These are phyloP conservation scores for Phoenicopterus ruber DNA, from an alignment of 2,113 vertebrate species.

Conservation along the genomic window DNA sequence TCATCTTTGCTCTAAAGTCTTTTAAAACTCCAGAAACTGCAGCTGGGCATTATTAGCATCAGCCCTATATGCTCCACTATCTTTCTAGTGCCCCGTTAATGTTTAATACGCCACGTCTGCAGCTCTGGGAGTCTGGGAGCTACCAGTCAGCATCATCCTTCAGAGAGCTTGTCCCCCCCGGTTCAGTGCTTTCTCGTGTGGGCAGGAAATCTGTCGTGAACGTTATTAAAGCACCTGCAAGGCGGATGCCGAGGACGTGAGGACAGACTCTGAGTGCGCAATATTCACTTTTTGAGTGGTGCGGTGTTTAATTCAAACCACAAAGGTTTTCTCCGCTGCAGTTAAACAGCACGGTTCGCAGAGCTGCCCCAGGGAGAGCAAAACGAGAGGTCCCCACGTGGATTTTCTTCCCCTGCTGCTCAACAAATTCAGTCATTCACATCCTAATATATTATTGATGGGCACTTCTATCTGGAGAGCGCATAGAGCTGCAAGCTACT, in stretches of 20 bases:
- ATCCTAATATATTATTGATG: neutral
- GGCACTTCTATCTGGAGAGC: neutral
- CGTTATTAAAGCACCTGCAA: neutral
- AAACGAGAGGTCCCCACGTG: neutral
- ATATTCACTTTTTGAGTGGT: neutral
- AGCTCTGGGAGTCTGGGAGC: neutral
- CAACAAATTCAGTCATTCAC: neutral
- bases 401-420: neutral
- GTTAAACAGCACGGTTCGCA: accelerated
- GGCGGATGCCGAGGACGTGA: accelerated
- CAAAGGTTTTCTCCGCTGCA: neutral
- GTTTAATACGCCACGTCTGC: accelerated
- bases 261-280: neutral
- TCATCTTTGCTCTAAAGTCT: neutral
- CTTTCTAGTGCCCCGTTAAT: neutral
- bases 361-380: neutral
- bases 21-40: neutral
- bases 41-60: neutral
- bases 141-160: neutral
- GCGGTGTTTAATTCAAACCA: neutral
- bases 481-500: neutral
- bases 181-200: neutral
- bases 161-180: neutral
- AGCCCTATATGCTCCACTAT: neutral
- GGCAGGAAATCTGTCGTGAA: neutral